Evolutionary conservation across 2,888 invertebrate species (phyloP), one percentile per base, ranked within the genome.

Genomic region (Epiblema foenella): DNA sequence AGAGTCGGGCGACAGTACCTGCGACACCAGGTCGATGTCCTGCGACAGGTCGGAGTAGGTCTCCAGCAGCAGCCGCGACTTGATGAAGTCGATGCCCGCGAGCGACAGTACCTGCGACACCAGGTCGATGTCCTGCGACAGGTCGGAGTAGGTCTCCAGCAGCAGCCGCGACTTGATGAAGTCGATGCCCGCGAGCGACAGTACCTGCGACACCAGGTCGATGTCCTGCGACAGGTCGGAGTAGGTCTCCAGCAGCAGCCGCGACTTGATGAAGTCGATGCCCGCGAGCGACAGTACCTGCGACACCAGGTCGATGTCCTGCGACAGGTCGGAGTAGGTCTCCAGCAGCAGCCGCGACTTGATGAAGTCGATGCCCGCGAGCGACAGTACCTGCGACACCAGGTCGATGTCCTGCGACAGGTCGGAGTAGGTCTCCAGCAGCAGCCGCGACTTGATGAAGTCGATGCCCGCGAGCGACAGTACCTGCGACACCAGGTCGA

Each of bases 401-500:
- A 99, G 94, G 87, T 98, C 98, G 65, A 99, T 95, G 81, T 98
- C 98, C 88, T 98, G 98, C 15, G 97, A 96, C 59, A 97, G 95
- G 89, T 99, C 98, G 78, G 97, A 98, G 84, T 96, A 96, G 5
- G 96, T 96, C 85, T 98, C 98, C 66, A 98, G 95, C 54, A 97
- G 96, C 57, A 99, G 93, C 18, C 96, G 95, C 0, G 98, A 98
- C 87, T 97, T 97, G 76, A 98, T 97, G 86, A 99, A 98, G 91
- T 98, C 98, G 73, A 99, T 95, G 79, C 97, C 97, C 1, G 98
- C 98, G 59, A 99, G 92, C 8, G 96, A 94, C n/a, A n/a, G n/a
- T n/a, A n/a, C n/a, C n/a, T n/a, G n/a, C 0, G 98, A 99, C 0
- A 98, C 97, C 20, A 99, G 94, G 87, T 98, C 98, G 65, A 99